Base-by-base conservation (phyloP, 1,140 invertebrate species). In the Anoplolepis gracilipes region DNA sequence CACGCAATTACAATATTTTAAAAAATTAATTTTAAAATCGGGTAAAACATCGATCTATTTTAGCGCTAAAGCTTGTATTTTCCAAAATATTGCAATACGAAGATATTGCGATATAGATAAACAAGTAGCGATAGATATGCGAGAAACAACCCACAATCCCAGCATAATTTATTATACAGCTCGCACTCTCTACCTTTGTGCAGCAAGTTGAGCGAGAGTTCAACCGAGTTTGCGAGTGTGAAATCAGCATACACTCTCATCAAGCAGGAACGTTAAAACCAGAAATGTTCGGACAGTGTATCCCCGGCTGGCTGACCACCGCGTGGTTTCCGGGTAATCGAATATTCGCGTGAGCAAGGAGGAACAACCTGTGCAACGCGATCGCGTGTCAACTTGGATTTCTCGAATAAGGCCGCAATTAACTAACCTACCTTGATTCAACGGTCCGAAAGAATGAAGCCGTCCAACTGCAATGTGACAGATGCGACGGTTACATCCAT, bases 291-390 rank as follows among this genome's bases (percentile, higher is more conserved):
- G 46, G 42, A 19, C 36, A 7, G 4, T 13, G 78, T 53, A 70
- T 22, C 25, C 16, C 16, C 33, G 11, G 11, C 22, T 46, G 33
- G 13, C 7, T 10, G 22, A 11, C 10, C 30, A 3, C 13, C 13
- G 39, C n/a, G 67, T 19, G 78, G 53, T 82, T 59, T 82, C 19
- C 49, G 4, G 11, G 19, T 73, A 82, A 82, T 82, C 67, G 67
- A 82, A 82, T 72, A 59, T 82, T 72, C 67, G 67, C 67, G 53
- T 82, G 67, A 72, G 72, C 67, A 33, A 13, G 67, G 36, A 46
- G 39, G 22, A 59, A 22, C 36, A 59, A 59, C 33, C 36, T 16
- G 78, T 33, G 46, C 46, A 59, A 81, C 11, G 11, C n/a, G 25
- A 82, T 81, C 65, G 65, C 78, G 6, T 72, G 78, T 82, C 67